Evolutionary conservation across 2,797 vertebrate genomes (phyloP), one percentile per base, ranked within the genome.

Genomic region (Gobionotothen gibberifrons): DNA sequence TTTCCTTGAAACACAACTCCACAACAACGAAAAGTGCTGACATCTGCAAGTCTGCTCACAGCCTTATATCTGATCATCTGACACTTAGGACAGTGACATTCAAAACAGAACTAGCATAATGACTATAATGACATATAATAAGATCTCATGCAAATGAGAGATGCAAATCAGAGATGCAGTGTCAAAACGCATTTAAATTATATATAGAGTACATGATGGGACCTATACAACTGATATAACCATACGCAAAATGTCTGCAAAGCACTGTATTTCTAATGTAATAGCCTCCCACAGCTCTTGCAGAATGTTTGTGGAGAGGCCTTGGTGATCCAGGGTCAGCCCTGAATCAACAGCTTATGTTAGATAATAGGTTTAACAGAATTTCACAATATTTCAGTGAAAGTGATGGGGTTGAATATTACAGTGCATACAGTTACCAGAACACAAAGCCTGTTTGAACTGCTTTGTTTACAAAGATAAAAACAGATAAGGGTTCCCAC

Each of bases 381-480:
- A 89, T 69, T 72, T 84, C 76, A 60, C 57, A 68, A 82, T 26
- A 68, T 79, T 87, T 81, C 87, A 52, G 68, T 72, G 62, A 83
- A 89, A 87, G 70, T 70, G 75, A 79, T 74, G 73, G 16, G 55
- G 49, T 43, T 67, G 46, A 68, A 79, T 62, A 75, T 60, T 81
- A 86, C 64, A 67, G 73, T 78, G 67, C 59, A 63, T 65, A 70
- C 62, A 84, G 77, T 79, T 63, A 53, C 48, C 55, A 15, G 44
- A 63, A 19, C 54, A 79, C 70, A 73, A 68, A 78, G 57, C 43
- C 66, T 85, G 81, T 91, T 88, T 87, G 79, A 87, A 85, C 79
- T 65, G 68, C 78, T 84, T 84, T 86, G 77, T 91, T 90, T 81
- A 85, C 82, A 85, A 75, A 88, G 84, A 83, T 77, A 76, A 79